Percentiles rank a stretch among this genome's conserved stretches.
phyloP scores from a whole-genome alignment of 2,113 vertebrate species.

The Heterochromis multidens region DNA sequence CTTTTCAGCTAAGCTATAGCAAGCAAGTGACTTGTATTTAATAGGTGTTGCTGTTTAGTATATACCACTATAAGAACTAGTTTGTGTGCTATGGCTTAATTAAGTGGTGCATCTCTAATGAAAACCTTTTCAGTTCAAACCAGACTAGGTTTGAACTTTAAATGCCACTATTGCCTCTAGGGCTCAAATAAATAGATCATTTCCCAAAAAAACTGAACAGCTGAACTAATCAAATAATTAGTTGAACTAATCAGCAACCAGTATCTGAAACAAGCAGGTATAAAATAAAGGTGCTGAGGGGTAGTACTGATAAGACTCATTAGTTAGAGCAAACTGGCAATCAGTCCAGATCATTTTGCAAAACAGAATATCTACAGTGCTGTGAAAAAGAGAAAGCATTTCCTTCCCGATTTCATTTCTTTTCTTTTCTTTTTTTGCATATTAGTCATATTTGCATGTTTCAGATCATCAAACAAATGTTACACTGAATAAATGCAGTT shows the following conservation, averaged over 20 bases:
- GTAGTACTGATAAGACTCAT: not conserved
- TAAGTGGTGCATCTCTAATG: not conserved
- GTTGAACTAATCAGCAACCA: not conserved
- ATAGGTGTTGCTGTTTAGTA: not conserved
- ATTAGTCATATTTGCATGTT: not conserved
- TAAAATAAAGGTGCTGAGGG: not conserved
- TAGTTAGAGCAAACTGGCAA: not conserved
- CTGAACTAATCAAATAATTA: not conserved
- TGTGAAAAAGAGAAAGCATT: not conserved
- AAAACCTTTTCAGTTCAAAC: not conserved
- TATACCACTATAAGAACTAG: not conserved
- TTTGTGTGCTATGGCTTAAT: not conserved
- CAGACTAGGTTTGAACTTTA: not conserved
- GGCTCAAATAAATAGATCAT: not conserved
- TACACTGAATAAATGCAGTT: not conserved
- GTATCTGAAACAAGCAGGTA: not conserved
- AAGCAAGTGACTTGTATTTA: not conserved
- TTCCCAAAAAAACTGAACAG: not conserved
- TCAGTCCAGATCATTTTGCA: not conserved
- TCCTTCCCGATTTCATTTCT: not conserved
- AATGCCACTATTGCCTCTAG: not conserved
- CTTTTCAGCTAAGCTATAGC: not conserved
- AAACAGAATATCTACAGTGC: too few species aligned
- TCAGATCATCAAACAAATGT: not conserved
- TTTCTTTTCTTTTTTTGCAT: not conserved